phyloP scores from a whole-genome alignment of 2,113 vertebrate species.

The Pungitius pungitius region DNA sequence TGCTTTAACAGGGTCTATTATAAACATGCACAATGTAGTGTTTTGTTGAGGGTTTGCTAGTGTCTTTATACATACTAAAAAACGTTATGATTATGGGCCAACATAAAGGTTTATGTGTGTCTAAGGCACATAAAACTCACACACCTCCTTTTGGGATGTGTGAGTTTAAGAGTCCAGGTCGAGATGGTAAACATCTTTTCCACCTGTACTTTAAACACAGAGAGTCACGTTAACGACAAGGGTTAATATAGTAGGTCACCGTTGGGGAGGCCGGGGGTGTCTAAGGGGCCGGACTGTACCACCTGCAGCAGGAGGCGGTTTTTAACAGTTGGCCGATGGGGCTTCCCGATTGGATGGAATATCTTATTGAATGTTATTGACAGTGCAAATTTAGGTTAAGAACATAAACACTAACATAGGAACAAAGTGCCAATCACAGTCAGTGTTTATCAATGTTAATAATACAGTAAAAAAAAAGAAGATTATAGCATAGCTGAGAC shows the following conservation, averaged over 20 bases:
- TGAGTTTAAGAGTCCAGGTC: constrained; percentile 54
- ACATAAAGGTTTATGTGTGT: constrained; percentile 41
- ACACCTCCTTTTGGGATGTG: constrained; percentile 54
- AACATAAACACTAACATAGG: neutral
- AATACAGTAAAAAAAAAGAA: constrained; percentile 28
- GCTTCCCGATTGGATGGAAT: neutral
- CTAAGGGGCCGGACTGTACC: constrained; percentile 14
- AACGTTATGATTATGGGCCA: constrained; percentile 21
- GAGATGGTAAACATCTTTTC: constrained; percentile 56
- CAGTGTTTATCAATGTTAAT: constrained; percentile 10
- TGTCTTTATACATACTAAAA: constrained; percentile 1
- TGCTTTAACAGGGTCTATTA: constrained; percentile 12
- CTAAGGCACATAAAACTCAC: constrained; percentile 37
- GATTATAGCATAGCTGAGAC: constrained; percentile 34
- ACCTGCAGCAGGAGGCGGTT: constrained; percentile 23
- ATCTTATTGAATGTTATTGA: neutral
- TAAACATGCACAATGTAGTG: constrained; percentile 25
- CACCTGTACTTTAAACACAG: constrained; percentile 61
- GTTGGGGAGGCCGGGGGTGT: neutral
- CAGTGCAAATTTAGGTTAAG: neutral
- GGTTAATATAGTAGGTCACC: constrained; percentile 56
- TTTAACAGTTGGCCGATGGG: constrained; percentile 9
- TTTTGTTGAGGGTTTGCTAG: constrained; percentile 2
- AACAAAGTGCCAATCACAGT: constrained; percentile 31
- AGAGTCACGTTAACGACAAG: constrained; percentile 38